Conservation (phyloP, 2,113 vertebrate species). For the Rhea americana region DNA sequence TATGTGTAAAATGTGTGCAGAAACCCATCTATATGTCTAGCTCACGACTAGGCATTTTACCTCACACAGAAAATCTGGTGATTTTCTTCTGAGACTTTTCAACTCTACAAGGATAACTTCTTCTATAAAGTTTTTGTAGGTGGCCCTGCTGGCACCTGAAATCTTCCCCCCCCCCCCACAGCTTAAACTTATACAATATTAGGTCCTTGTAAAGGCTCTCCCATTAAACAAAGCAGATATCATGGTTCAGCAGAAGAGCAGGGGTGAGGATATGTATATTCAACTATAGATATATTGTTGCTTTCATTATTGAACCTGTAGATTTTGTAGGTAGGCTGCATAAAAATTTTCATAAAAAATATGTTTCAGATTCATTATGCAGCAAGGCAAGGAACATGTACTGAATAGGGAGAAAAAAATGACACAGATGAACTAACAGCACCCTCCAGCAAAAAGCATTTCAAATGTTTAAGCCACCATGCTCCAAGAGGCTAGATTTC, state of each 20-base stretch:
- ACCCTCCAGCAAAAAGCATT: conserved; percentile 8
- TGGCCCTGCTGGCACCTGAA: not conserved
- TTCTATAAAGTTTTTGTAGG: not conserved
- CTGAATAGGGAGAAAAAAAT: not conserved
- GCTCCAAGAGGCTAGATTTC: not conserved
- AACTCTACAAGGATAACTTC: not conserved
- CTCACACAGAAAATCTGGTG: not conserved
- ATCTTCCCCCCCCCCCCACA: not conserved
- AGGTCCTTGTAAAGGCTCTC: not conserved
- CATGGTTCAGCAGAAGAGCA: not conserved
- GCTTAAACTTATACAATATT: not conserved
- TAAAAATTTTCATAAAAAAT: not conserved
- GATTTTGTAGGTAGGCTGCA: not conserved
- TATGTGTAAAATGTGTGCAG: not conserved
- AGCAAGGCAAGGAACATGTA: not conserved
- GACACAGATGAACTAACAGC: not conserved
- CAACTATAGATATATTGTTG: not conserved
- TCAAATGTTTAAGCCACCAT: not conserved
- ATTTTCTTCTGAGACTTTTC: not conserved
- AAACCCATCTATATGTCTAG: not conserved
- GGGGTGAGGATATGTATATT: not conserved
- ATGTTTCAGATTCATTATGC: not conserved
- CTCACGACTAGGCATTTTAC: not conserved
- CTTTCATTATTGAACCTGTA: not conserved
- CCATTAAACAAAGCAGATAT: not conserved